These are phyloP conservation scores for Desoria tigrina DNA, from an alignment of 2,888 invertebrate genomes.

Conservation along the genomic window DNA sequence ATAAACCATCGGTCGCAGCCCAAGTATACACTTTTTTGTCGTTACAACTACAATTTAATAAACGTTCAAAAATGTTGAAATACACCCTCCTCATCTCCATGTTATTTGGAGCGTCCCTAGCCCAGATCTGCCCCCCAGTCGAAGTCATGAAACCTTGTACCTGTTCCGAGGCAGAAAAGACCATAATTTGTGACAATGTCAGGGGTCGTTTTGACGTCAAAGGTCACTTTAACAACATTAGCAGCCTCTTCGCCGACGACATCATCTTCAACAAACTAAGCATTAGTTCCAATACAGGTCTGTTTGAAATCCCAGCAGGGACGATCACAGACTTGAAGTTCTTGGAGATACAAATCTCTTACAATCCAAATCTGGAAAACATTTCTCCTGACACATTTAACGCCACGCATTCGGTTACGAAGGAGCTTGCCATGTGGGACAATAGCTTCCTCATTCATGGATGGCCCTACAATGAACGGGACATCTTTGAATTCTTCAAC, in stretches of 20 bases:
- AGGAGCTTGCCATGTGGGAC: neutral
- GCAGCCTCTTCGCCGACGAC: neutral
- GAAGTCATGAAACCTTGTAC: neutral
- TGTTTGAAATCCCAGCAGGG: conserved; percentile 2
- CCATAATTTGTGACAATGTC: too few species aligned
- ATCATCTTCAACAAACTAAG: conserved; percentile 4
- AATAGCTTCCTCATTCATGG: neutral
- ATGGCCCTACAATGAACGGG: neutral
- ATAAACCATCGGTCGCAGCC: too few species aligned
- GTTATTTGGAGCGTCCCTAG: too few species aligned
- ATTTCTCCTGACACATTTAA: conserved; percentile 13
- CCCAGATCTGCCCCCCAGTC: conserved; percentile 3
- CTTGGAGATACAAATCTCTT: neutral
- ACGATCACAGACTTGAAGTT: conserved; percentile 8
- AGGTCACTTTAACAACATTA: neutral
- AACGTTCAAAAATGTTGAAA: too few species aligned
- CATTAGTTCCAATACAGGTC: neutral
- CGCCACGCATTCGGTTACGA: conserved; percentile 3
- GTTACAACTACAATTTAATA: too few species aligned
- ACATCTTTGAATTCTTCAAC: neutral
- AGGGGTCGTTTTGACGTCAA: neutral
- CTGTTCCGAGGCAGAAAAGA: neutral
- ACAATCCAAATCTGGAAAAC: conserved; percentile 2
- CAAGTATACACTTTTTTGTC: too few species aligned
- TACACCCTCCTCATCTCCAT: too few species aligned